Percentiles rank a stretch among this genome's conserved stretches.
phyloP scores from a whole-genome alignment of 1,140 invertebrate species.

The Steinernema khuongi region DNA sequence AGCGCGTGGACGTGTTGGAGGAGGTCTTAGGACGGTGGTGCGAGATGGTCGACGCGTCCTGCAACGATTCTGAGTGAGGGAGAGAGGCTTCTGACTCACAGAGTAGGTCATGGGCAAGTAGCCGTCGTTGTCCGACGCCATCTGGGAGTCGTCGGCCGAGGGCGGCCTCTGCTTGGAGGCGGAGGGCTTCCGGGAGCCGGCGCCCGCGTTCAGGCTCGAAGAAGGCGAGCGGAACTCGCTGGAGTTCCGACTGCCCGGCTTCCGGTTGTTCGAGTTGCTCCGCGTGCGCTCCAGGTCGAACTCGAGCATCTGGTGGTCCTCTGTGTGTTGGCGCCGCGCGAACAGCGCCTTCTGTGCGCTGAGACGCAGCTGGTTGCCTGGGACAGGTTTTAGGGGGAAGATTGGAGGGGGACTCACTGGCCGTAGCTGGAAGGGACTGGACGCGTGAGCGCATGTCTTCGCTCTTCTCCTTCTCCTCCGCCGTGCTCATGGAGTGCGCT shows the following conservation, averaged over 20 bases:
- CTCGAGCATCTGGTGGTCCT: slow-evolving; percentile 3
- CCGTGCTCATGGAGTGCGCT: slow-evolving; percentile 5
- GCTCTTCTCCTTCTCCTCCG: not conserved
- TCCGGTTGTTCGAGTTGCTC: not conserved
- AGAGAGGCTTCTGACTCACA: not conserved
- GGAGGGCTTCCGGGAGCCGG: not conserved
- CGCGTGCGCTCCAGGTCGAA: not conserved
- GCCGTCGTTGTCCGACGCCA: slow-evolving; percentile 6
- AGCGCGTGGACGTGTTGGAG: not conserved
- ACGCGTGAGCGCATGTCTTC: not conserved
- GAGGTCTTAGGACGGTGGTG: not conserved
- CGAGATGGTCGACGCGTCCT: slow-evolving; percentile 4
- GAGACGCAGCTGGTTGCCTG: not conserved
- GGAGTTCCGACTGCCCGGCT: not conserved
- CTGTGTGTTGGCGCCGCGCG: not conserved
- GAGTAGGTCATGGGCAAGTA: slow-evolving; percentile 1
- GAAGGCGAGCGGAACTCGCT: not conserved
- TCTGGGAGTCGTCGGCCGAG: not conserved
- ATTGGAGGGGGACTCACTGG: not conserved
- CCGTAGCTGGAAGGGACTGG: not conserved
- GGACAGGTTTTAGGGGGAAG: not conserved
- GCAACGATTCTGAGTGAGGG: not conserved
- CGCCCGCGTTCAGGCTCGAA: not conserved
- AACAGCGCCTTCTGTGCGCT: not conserved
- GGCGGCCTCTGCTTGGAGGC: not conserved